phyloP scores from a whole-genome alignment of 1,140 invertebrate genomes.

The Aphaenogaster rudis region DNA sequence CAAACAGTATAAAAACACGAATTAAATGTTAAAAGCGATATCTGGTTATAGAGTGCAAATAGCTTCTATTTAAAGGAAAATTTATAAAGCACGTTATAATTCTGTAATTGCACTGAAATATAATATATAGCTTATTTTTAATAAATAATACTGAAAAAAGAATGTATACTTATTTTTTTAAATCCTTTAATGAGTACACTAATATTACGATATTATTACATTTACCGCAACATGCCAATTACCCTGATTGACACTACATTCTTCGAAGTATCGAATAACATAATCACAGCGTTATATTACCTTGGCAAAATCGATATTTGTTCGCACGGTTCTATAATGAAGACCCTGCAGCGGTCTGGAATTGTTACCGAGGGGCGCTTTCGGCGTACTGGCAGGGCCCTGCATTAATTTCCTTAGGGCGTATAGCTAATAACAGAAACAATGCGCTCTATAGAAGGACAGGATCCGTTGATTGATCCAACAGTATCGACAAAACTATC shows the following conservation, averaged over 20 bases:
- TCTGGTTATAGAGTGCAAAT: not conserved
- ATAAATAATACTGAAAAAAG: not conserved
- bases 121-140: not conserved
- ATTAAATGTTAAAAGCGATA: not conserved
- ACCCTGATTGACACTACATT: conserved; percentile 26
- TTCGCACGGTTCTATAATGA: conserved; percentile 96
- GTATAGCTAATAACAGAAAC: conserved; percentile 90
- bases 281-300: conserved; percentile 83
- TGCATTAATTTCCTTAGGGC: conserved; percentile 95
- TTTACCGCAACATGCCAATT: conserved; percentile 1
- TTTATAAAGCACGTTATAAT: not conserved
- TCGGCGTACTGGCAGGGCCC: conserved; percentile 93
- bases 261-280: conserved; percentile 46
- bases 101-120: not conserved
- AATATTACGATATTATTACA: not conserved
- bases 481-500: conserved; percentile 36
- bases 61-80: not conserved
- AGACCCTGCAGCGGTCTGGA: conserved; percentile 95
- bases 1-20: not conserved
- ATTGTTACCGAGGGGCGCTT: conserved; percentile 97
- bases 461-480: conserved; percentile 21
- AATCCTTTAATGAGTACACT: too few species aligned
- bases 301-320: conserved; percentile 98
- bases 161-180: not conserved
- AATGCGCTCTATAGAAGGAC: conserved; percentile 10